A percentile compares a stretch with the other conserved stretches of the same genome.
phyloP scores from a whole-genome alignment of 2,888 invertebrate species.

The Cryptocephalus moraei region DNA sequence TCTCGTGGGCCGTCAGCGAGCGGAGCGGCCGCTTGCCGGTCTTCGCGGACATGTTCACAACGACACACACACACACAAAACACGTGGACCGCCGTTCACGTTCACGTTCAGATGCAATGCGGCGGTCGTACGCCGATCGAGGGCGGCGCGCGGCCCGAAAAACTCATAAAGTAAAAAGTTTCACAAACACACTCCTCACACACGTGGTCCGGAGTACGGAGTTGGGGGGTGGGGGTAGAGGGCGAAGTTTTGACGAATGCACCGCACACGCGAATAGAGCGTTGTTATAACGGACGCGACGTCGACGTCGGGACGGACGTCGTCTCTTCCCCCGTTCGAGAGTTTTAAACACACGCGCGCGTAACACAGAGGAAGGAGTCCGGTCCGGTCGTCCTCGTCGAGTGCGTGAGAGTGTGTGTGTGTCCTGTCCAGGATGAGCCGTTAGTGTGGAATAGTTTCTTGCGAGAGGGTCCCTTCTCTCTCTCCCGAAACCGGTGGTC shows the following conservation, averaged over 20 bases:
- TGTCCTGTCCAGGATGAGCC: slow-evolving; percentile 27
- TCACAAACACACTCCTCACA: slow-evolving; percentile 19
- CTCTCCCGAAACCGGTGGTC: slow-evolving; percentile 38
- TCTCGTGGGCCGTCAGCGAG: slow-evolving; percentile 65
- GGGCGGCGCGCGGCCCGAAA: slow-evolving; percentile 30
- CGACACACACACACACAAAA: slow-evolving; percentile 1
- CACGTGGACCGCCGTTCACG: slow-evolving; percentile 23
- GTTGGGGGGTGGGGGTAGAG: slow-evolving; percentile 14
- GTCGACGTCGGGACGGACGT: slow-evolving; percentile 6
- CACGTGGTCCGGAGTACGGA: slow-evolving; percentile 12
- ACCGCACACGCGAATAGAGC: slow-evolving; percentile 3
- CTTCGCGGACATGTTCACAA: slow-evolving; percentile 49
- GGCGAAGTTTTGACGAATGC: slow-evolving; percentile 29
- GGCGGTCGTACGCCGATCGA: slow-evolving; percentile 23
- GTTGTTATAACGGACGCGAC: slow-evolving; percentile 6
- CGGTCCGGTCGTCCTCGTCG: slow-evolving; percentile 2
- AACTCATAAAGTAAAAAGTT: slow-evolving; percentile 27
- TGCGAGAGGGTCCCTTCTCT: slow-evolving; percentile 18
- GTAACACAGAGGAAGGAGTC: slow-evolving; percentile 6
- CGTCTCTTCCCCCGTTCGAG: no score
- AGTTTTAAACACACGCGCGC: slow-evolving; percentile 16
- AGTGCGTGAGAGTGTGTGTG: slow-evolving; percentile 37
- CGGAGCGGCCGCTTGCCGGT: slow-evolving; percentile 68
- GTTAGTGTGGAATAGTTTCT: slow-evolving; percentile 31
- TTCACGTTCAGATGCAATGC: slow-evolving; percentile 19